phyloP scores from a whole-genome alignment of 2,888 invertebrate species.

The Pilophorus perplexus region DNA sequence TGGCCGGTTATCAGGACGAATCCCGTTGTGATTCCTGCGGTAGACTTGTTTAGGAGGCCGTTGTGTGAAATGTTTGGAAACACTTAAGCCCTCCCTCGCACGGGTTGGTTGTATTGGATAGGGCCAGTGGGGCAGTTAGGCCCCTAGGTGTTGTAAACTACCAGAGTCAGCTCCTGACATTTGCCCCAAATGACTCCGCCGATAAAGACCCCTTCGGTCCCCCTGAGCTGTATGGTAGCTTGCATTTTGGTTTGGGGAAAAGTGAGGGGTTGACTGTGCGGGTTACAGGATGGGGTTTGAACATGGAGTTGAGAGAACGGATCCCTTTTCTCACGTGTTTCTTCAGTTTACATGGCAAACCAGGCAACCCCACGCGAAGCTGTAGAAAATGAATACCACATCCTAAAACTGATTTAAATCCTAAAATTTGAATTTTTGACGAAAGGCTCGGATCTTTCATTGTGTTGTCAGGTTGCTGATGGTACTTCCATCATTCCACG shows the following conservation, averaged over 20 bases:
- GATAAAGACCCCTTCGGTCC: conserved; percentile 9
- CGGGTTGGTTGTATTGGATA: conserved; percentile 26
- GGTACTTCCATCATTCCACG: too few relatives aligned
- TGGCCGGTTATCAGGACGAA: conserved; percentile 9
- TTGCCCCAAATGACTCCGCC: conserved; percentile 22
- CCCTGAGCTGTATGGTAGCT: background rate
- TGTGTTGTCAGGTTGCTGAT: too few relatives aligned
- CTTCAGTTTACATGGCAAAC: background rate
- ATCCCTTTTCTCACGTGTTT: too few relatives aligned
- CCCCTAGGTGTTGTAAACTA: conserved; percentile 31
- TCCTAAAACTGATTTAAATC: too few relatives aligned
- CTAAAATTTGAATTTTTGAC: too few relatives aligned
- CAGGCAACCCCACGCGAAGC: too few relatives aligned
- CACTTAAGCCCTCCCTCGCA: conserved; percentile 33
- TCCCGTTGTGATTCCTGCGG: conserved; percentile 29
- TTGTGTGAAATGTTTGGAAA: conserved; percentile 37
- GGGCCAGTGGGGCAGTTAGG: conserved; percentile 36
- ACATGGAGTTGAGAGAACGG: too few relatives aligned
- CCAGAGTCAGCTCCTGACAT: conserved; percentile 28
- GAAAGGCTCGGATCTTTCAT: too few relatives aligned
- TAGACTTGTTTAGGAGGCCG: conserved; percentile 32
- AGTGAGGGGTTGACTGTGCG: background rate
- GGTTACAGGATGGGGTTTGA: conserved; percentile 15
- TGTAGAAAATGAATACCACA: too few relatives aligned
- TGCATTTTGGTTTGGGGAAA: background rate